phyloP scores from a whole-genome alignment of 1,140 invertebrate species.

The Drosophila novamexicana region DNA sequence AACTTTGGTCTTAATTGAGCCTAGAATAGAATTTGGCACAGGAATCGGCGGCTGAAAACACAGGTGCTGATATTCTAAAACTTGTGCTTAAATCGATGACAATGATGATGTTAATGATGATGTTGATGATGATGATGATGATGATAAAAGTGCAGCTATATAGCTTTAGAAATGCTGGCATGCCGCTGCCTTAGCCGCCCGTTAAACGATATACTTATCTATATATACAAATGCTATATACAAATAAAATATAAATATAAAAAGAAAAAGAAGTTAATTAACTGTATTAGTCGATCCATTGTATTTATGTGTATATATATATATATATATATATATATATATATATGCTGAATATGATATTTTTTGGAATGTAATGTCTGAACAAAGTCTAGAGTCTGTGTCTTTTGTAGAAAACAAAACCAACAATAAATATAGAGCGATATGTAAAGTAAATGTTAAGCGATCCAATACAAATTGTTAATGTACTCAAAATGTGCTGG shows the following conservation, averaged over 20 bases:
- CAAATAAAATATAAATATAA: constrained; percentile 4
- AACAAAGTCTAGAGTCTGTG: constrained; percentile 38
- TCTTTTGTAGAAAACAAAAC: constrained; percentile 42
- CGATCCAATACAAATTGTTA: constrained; percentile 26
- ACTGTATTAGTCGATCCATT: constrained; percentile 62
- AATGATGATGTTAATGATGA: constrained; percentile 25
- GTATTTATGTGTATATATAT: constrained; percentile 50
- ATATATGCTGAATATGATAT: constrained; percentile 25
- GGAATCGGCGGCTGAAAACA: constrained; percentile 55
- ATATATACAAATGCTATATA: constrained; percentile 37
- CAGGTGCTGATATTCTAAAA: constrained; percentile 62
- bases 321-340: constrained; percentile 12
- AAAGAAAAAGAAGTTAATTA: constrained; percentile 18
- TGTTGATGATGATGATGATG: constrained; percentile 19
- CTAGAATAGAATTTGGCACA: constrained; percentile 55
- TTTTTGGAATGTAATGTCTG: constrained; percentile 47
- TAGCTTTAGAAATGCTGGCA: constrained; percentile 53
- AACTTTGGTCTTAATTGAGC: constrained; percentile 2
- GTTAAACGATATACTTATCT: constrained; percentile 38
- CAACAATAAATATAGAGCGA: constrained; percentile 22
- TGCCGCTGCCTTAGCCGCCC: constrained; percentile 48
- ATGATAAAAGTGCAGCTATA: constrained; percentile 54
- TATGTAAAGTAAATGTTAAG: constrained; percentile 37
- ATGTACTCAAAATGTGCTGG: constrained; percentile 43
- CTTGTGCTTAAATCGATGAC: constrained; percentile 65